A percentile compares a stretch with the other conserved stretches of the same genome.
Conservation (phyloP, 2,888 invertebrate genomes). For the Phyllotreta cruciferae region DNA sequence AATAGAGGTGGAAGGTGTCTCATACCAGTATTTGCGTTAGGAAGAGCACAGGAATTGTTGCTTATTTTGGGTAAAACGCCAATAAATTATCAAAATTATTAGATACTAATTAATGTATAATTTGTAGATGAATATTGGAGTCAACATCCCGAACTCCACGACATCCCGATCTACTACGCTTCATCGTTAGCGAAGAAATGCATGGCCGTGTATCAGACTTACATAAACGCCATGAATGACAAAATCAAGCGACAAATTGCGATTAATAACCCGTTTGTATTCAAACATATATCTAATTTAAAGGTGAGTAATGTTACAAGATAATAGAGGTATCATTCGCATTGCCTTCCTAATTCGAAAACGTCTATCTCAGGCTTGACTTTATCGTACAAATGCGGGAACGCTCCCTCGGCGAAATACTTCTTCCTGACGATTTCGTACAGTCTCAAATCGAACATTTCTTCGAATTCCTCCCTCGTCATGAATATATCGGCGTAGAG, state of each 20-base stretch:
- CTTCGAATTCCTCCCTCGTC: conserved; percentile 68
- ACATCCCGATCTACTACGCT: conserved; percentile 99
- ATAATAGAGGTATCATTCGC: conserved; percentile 22
- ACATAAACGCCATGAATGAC: conserved; percentile 99
- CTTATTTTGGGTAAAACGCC: conserved; percentile 67
- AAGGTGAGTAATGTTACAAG: conserved; percentile 65
- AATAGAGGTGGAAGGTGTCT: conserved; percentile 96
- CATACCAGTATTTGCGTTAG: conserved; percentile 98
- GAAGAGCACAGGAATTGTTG: conserved; percentile 94
- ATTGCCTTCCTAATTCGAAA: conserved; percentile 62
- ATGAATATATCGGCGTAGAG: conserved; percentile 76
- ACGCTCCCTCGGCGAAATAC: conserved; percentile 67
- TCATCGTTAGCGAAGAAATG: conserved; percentile 99
- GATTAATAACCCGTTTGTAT: conserved; percentile 98
- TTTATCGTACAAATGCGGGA: conserved; percentile 73
- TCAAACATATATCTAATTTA: conserved; percentile 94
- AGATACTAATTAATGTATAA: background rate
- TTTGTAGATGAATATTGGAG: conserved; percentile 95
- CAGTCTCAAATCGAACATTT: conserved; percentile 72
- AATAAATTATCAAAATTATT: background rate
- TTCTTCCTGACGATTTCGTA: conserved; percentile 68
- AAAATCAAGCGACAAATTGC: conserved; percentile 95
- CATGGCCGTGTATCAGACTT: conserved; percentile 99
- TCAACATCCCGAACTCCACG: conserved; percentile 94
- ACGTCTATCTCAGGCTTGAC: conserved; percentile 73